Conservation (phyloP, 1,140 invertebrate species). For the Drosophila repletoides region DNA sequence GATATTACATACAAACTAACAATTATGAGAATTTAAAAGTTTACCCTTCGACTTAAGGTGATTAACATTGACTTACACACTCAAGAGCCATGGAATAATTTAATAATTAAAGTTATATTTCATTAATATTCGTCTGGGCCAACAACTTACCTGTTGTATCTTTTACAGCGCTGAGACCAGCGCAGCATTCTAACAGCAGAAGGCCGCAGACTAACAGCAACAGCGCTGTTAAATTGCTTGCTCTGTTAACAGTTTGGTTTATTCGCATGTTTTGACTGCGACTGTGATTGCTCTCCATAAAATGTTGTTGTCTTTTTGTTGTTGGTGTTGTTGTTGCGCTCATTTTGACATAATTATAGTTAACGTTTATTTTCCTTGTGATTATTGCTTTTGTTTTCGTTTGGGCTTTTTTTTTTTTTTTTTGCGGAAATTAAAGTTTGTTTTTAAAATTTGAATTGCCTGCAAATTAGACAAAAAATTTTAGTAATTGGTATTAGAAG, state of each 20-base stretch:
- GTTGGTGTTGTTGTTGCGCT: conserved; percentile 28
- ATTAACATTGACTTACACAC: no score
- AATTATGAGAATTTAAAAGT: no score
- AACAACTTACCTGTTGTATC: conserved; percentile 23
- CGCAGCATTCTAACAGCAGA: conserved; percentile 10
- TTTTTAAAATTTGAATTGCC: conserved; percentile 45
- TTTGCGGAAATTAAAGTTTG: conserved; percentile 25
- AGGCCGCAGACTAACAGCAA: conserved; percentile 33
- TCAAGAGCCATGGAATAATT: no score
- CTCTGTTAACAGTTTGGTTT: conserved; percentile 3
- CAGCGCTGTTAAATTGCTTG: conserved; percentile 25
- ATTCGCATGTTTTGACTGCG: conserved; percentile 31
- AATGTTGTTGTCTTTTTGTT: conserved; percentile 29
- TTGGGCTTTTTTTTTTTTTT: neutral
- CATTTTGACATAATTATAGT: conserved; percentile 75
- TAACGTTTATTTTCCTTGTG: conserved; percentile 57
- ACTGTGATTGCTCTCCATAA: conserved; percentile 13
- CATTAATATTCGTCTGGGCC: neutral
- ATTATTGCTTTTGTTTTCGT: conserved; percentile 45
- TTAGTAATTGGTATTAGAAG: conserved; percentile 21
- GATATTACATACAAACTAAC: no score
- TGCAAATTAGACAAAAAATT: conserved; percentile 49
- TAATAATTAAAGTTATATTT: no score
- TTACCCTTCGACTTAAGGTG: no score
- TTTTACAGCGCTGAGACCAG: conserved; percentile 3